Evolutionary conservation across 2,797 vertebrate species (phyloP).

Genomic region (Ataeniobius toweri): DNA sequence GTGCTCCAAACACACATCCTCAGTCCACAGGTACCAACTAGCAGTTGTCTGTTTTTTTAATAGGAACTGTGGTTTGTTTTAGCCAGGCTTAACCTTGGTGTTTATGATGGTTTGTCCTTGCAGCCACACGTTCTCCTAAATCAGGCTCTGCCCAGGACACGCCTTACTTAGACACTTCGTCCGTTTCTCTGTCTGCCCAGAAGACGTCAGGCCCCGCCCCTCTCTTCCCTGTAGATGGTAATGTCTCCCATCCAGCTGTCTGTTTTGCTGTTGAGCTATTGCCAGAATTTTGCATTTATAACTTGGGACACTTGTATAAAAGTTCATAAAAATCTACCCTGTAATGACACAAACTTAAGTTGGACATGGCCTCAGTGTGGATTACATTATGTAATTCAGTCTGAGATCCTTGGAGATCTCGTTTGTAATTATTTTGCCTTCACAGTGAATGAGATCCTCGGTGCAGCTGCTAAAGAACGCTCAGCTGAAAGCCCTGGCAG

Average conservation of each 20-base stretch:
- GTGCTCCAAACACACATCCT: conserved; percentile 65
- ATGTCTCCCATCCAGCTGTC: neutral
- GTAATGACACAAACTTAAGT: neutral
- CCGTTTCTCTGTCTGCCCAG: conserved; percentile 66
- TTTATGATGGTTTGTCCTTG: conserved; percentile 6
- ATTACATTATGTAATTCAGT: neutral
- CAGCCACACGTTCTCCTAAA: conserved; percentile 77
- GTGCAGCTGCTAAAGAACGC: conserved; percentile 69
- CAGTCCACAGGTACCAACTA: conserved; percentile 64
- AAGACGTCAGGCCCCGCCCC: conserved; percentile 76
- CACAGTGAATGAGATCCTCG: conserved; percentile 79
- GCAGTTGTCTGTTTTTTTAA: neutral
- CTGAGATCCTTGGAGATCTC: conserved; percentile 29
- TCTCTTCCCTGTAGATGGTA: conserved; percentile 78
- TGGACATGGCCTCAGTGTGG: neutral
- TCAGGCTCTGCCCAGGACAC: conserved; percentile 72
- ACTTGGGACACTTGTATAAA: neutral
- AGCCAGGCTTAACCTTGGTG: neutral
- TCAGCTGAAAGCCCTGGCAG: conserved; percentile 64
- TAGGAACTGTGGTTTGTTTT: neutral
- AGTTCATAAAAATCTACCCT: neutral
- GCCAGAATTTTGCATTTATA: neutral
- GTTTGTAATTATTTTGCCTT: conserved; percentile 22
- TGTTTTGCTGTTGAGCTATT: neutral
- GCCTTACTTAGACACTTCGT: conserved; percentile 76